Conservation (phyloP, 2,888 invertebrate species). For the Ischnura elegans region DNA sequence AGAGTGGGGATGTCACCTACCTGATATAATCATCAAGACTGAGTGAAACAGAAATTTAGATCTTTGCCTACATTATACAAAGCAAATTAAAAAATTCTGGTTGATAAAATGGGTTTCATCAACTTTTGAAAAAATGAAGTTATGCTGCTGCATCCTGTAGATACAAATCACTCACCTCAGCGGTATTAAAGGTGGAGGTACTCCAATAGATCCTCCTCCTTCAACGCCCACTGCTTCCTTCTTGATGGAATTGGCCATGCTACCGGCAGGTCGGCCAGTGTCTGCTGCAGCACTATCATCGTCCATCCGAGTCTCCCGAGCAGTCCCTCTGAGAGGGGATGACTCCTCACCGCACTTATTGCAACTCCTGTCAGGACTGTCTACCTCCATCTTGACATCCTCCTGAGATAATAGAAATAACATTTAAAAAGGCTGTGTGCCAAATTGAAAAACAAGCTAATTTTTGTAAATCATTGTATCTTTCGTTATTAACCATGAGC, state of each 20-base stretch:
- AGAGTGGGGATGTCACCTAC: too few relatives aligned
- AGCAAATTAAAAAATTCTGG: too few relatives aligned
- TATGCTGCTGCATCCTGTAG: too few relatives aligned
- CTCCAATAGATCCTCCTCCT: constrained; percentile 39
- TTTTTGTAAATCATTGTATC: too few relatives aligned
- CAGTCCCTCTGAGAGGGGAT: not conserved
- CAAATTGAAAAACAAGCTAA: too few relatives aligned
- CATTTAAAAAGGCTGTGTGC: too few relatives aligned
- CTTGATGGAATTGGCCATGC: constrained; percentile 59
- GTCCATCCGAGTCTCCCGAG: constrained; percentile 37
- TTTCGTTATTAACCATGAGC: too few relatives aligned
- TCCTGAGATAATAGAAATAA: not conserved
- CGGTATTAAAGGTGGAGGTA: constrained; percentile 43
- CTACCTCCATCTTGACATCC: constrained; percentile 79
- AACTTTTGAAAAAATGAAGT: too few relatives aligned
- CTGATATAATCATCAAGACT: too few relatives aligned
- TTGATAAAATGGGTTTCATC: too few relatives aligned
- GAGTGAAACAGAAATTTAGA: too few relatives aligned
- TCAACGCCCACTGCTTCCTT: constrained; percentile 51
- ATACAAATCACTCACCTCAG: constrained; percentile 1
- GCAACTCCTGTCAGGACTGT: constrained; percentile 46
- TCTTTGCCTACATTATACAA: too few relatives aligned
- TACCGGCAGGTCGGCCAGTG: constrained; percentile 70
- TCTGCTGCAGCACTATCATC: constrained; percentile 70
- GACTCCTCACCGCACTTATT: constrained; percentile 46